Evolutionary conservation across 2,797 vertebrate genomes (phyloP), one percentile per base, ranked within the genome.

Genomic region (Syngnathus rostellatus): DNA sequence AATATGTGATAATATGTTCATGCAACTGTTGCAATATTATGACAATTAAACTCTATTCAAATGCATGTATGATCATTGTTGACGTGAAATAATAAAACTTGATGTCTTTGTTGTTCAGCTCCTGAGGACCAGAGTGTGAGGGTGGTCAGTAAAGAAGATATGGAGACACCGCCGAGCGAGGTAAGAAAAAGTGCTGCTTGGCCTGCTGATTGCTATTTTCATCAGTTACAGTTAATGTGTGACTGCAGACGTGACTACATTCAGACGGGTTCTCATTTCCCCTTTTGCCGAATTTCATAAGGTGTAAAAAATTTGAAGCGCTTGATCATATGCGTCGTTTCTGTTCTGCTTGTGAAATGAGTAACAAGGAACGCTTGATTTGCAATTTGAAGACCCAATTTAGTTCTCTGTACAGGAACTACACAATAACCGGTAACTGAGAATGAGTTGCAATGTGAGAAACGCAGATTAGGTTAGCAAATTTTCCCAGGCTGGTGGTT

Each of bases 401-500:
- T 83, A 6, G 66, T 45, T 73, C 69, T 77, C 16, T 69, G 79
- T 65, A 81, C 66, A 85, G 83, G 86, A 86, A 86, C 77, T 70
- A 68, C 61, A 62, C 63, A 43, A 76, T 60, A 72, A 79, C 88
- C 88, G 83, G 85, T 90, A 89, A 90, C 74, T 85, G 81, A 81
- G 78, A 71, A 73, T 84, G 58, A 80, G 62, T 66, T 74, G 76
- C 71, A 83, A 87, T 87, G 82, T 85, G 86, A 87, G 77, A 82
- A 82, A 74, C 76, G 70, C 76, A 81, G 83, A 85, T 79, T 77
- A 78, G 76, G 77, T 88, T 86, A 85, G 80, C 77, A 83, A 81
- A 90, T 89, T 38, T 92, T 92, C 89, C 89, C 87, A 89, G 79
- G 74, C 63, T 8, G 66, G 84, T 77, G 88, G 88, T 91, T 91